These are phyloP conservation scores for Halyomorpha halys DNA, from an alignment of 1,140 invertebrate species.

Conservation along the genomic window DNA sequence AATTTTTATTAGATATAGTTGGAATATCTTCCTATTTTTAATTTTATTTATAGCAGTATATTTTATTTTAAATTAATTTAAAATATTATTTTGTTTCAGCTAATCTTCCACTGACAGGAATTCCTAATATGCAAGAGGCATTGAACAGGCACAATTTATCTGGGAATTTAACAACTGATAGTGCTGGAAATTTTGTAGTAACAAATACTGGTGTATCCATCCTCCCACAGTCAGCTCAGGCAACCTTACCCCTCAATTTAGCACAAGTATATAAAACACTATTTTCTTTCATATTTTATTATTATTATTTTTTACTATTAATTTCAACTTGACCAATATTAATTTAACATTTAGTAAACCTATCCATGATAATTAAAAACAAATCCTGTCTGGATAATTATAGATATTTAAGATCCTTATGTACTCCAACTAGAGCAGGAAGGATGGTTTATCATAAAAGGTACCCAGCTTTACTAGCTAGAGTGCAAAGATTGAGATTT, in stretches of 20 bases:
- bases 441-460: no score
- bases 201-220: constrained; percentile 24
- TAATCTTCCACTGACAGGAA: constrained; percentile 22
- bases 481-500: no score
- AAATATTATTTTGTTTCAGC: constrained; percentile 12
- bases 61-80: not conserved
- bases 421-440: no score
- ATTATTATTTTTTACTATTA: not conserved
- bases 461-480: no score
- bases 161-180: constrained; percentile 22
- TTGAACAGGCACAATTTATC: constrained; percentile 22
- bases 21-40: not conserved
- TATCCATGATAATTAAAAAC: not conserved
- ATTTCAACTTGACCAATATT: not conserved
- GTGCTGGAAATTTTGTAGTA: constrained; percentile 23
- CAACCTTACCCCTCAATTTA: constrained; percentile 17
- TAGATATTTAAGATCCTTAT: no score
- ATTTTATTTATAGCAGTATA: not conserved
- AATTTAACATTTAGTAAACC: not conserved
- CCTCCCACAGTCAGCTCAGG: constrained; percentile 18
- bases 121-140: constrained; percentile 23
- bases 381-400: no score
- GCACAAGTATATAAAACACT: constrained; percentile 9
- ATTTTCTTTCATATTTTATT: no score
- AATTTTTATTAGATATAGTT: not conserved